A percentile compares a stretch with the other conserved stretches of the same genome.
Conservation (phyloP, 2,888 invertebrate species). For the Philereme transversata region DNA sequence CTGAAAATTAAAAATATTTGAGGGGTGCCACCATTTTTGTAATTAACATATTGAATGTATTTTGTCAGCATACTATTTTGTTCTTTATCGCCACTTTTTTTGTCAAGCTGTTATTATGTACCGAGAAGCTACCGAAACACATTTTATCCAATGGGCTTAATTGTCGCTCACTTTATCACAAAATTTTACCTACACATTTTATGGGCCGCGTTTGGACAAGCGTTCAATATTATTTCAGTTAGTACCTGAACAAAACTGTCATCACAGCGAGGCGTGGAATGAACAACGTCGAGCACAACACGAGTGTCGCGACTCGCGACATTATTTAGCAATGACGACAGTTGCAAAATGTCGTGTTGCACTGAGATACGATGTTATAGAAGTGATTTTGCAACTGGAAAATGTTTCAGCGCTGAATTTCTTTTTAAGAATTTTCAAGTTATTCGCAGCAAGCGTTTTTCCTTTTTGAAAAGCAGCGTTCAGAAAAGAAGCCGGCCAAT, state of each 20-base stretch:
- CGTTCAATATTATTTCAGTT: slow-evolving; percentile 22
- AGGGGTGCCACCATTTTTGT: too few species aligned
- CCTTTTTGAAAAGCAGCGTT: slow-evolving; percentile 4
- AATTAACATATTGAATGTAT: too few species aligned
- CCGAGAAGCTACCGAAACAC: too few species aligned
- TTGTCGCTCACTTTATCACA: too few species aligned
- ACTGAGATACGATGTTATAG: slow-evolving; percentile 11
- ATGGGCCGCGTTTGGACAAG: slow-evolving; percentile 17
- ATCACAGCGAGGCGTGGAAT: slow-evolving; percentile 21
- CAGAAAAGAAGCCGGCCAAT: slow-evolving; percentile 2
- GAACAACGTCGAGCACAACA: slow-evolving; percentile 10
- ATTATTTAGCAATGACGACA: slow-evolving; percentile 43
- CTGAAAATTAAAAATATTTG: too few species aligned
- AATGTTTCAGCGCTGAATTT: slow-evolving; percentile 9
- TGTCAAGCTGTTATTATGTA: too few species aligned
- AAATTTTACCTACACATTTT: too few species aligned
- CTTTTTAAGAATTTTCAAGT: slow-evolving; percentile 3
- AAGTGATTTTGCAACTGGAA: slow-evolving; percentile 10
- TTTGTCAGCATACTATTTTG: too few species aligned
- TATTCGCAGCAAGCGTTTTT: background rate
- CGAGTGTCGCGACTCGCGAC: slow-evolving; percentile 27
- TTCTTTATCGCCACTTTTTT: too few species aligned
- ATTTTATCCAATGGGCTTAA: too few species aligned
- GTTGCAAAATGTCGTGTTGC: slow-evolving; percentile 36
- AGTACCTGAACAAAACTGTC: slow-evolving; percentile 27